A percentile compares a stretch with the other conserved stretches of the same genome.
Evolutionary conservation across 1,140 invertebrate genomes (phyloP).

Genomic region (Drosophila jambulina): DNA sequence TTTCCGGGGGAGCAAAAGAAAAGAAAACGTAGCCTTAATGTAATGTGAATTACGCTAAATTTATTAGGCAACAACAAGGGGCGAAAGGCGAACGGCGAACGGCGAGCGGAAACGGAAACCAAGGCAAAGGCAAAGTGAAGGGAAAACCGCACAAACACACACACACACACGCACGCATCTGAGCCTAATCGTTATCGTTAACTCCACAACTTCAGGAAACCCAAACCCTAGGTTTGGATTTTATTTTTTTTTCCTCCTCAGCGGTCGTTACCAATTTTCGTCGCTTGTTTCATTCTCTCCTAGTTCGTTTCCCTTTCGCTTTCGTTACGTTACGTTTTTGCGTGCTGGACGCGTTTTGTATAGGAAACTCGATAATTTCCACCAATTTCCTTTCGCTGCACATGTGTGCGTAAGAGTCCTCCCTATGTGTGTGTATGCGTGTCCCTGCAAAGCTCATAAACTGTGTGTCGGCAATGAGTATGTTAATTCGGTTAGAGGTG

Average conservation of each 20-base stretch:
- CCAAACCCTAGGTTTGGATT: constrained; percentile 11
- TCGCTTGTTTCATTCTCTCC: constrained; percentile 34
- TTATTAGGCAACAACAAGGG: constrained; percentile 67
- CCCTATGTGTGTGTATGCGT: constrained; percentile 18
- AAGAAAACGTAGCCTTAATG: constrained; percentile 64
- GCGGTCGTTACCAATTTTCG: constrained; percentile 39
- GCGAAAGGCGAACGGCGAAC: background rate
- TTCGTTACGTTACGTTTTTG: constrained; percentile 59
- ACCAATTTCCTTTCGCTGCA: constrained; percentile 72
- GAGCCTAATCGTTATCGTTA: constrained; percentile 67
- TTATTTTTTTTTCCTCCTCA: background rate
- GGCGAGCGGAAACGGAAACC: constrained; percentile 55
- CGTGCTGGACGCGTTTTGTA: constrained; percentile 79
- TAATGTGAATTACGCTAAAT: constrained; percentile 79
- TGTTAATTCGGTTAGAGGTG: constrained; percentile 61
- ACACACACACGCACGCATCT: constrained; percentile 6
- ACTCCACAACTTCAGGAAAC: constrained; percentile 24
- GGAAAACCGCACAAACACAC: constrained; percentile 6
- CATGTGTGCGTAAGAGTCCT: constrained; percentile 14
- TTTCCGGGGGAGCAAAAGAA: constrained; percentile 37
- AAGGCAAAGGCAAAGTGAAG: constrained; percentile 14
- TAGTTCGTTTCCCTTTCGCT: constrained; percentile 37
- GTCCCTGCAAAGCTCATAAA: constrained; percentile 59
- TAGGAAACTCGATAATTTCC: constrained; percentile 83
- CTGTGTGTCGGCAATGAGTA: constrained; percentile 65